These are phyloP conservation scores for Drosophila bipectinata DNA, from an alignment of 1,140 invertebrate species.

Conservation along the genomic window DNA sequence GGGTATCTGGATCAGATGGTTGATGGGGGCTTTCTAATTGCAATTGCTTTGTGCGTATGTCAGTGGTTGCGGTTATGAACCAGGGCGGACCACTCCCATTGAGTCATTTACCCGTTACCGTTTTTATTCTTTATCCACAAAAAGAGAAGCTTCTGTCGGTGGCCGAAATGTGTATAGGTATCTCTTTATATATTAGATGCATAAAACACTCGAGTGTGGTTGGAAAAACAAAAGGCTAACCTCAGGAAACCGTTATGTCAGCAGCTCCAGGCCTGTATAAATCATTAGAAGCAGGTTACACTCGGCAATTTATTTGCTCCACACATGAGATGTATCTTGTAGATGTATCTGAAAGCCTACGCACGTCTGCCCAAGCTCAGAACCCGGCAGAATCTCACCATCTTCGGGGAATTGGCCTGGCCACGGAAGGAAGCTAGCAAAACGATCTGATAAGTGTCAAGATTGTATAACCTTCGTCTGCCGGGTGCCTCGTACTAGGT, in stretches of 20 bases:
- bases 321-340: slow-evolving; percentile 78
- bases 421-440: slow-evolving; percentile 68
- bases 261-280: slow-evolving; percentile 54
- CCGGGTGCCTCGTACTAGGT: slow-evolving; percentile 8
- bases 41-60: slow-evolving; percentile 37
- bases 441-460: slow-evolving; percentile 79
- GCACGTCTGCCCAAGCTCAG: slow-evolving; percentile 73
- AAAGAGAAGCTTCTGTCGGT: slow-evolving; percentile 50
- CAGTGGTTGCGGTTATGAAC: slow-evolving; percentile 26
- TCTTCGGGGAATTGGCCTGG: slow-evolving; percentile 11
- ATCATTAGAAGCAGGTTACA: slow-evolving; percentile 78
- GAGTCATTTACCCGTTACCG: slow-evolving; percentile 5
- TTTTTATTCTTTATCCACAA: slow-evolving; percentile 40
- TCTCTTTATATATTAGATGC: slow-evolving; percentile 1
- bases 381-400: slow-evolving; percentile 38
- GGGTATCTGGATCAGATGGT: slow-evolving; percentile 41
- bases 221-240: slow-evolving; percentile 54
- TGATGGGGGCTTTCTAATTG: slow-evolving; percentile 66
- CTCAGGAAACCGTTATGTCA: slow-evolving; percentile 70
- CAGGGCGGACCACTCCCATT: slow-evolving; percentile 29
- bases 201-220: slow-evolving; percentile 3
- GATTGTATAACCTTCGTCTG: slow-evolving; percentile 79
- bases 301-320: slow-evolving; percentile 71
- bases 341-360: slow-evolving; percentile 69
- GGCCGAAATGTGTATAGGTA: slow-evolving; percentile 23